Evolutionary conservation across 2,113 vertebrate genomes (phyloP), one percentile per base, ranked within the genome.

Genomic region (Carassius auratus): DNA sequence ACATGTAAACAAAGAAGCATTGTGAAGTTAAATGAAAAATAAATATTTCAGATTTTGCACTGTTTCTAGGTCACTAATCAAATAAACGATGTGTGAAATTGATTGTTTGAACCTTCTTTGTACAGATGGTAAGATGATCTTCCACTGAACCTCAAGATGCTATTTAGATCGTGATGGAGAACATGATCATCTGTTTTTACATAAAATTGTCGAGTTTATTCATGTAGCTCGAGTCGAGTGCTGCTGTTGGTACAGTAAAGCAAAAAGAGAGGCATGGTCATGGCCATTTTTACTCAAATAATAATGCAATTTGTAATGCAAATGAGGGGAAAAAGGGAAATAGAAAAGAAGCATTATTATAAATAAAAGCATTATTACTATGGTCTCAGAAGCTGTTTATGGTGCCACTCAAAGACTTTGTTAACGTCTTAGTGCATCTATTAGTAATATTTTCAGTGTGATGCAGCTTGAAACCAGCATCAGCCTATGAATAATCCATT

Each of bases 401-500:
- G 30, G 13, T 33, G 3, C 26, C 30, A 79, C 76, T 61, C 55
- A 42, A 38, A 62, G 13, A 80, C 6, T n/a, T 80, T 19, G 23
- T 17, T 66, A 50, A 75, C 50, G 21, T 66, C 23, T 26, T 81
- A 38, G 14, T 79, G 57, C 13, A 48, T 61, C 30, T 76, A 5
- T 79, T n/a, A 42, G 5, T 19, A 77, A 8, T 61, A 42, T 30
- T 81, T 48, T 8, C 23, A 4, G 23, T 66, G 2, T 48, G 15
- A 8, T 85, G 6, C 10, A 7, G 4, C 45, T 26, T 23, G 26
- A 30, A 55, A 78, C 73, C 42, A 26, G 62, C 84, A 78, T 55
- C 75, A 57, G 21, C 61, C 69, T 68, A 42, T 69, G 45, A 69
- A 69, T 57, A 79, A 85, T 85, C 30, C 48, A 69, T 85, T 85